These are phyloP conservation scores for Cyphomyrus plagiostoma DNA, from an alignment of 2,113 vertebrate genomes.

Conservation along the genomic window DNA sequence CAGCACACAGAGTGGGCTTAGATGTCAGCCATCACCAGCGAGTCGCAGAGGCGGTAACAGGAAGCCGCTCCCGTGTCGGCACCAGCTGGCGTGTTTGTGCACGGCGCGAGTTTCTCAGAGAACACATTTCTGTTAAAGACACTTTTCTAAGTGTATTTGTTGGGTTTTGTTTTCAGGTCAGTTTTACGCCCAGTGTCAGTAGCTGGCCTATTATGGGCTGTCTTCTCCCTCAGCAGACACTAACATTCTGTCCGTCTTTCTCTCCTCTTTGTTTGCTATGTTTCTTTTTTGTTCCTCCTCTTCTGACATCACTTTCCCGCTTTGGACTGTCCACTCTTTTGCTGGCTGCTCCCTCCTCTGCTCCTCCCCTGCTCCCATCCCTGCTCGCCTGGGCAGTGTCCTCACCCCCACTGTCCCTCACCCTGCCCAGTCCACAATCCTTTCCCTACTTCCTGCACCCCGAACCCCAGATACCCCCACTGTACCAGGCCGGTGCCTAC, in stretches of 20 bases:
- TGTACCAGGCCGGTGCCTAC: constrained; percentile 47
- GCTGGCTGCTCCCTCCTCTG: constrained; percentile 14
- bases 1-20: neutral
- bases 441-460: constrained; percentile 63
- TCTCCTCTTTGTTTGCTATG: constrained; percentile 41
- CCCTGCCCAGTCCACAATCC: constrained; percentile 35
- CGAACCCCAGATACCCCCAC: constrained; percentile 43
- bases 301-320: constrained; percentile 13
- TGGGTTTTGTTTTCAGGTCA: neutral
- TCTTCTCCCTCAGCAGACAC: constrained; percentile 58
- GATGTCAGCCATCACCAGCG: neutral
- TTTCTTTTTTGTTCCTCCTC: constrained; percentile 36
- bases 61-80: neutral
- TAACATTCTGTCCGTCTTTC: constrained; percentile 66
- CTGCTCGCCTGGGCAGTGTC: constrained; percentile 46
- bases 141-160: neutral
- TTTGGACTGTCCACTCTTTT: neutral
- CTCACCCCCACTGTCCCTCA: constrained; percentile 57
- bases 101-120: neutral
- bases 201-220: constrained; percentile 27
- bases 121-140: neutral
- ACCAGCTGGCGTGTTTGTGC: neutral
- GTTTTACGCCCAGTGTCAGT: neutral
- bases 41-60: neutral
- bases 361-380: neutral